Evolutionary conservation across 2,888 invertebrate genomes (phyloP), one percentile per base, ranked within the genome.

Genomic region (Oxytorus armatus): DNA sequence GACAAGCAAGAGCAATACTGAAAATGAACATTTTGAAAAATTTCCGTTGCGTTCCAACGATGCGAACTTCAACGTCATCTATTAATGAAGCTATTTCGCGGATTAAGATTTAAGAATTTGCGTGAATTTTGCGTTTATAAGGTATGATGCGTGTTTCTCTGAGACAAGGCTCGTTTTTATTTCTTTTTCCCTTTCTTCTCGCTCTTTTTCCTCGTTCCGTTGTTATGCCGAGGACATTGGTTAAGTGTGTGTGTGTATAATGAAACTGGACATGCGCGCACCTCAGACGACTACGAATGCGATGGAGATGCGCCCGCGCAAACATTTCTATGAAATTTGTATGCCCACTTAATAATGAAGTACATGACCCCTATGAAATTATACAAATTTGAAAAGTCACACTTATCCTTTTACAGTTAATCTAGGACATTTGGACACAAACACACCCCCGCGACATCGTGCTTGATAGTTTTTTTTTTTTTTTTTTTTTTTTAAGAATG

Each of bases 261-360:
- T 16, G 69, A 77, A 36, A 65, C 25, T 14, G 42, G 44, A 25
- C 53, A 63, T 70, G 77, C 77, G 77, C 77, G 59, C 57, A 57
- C n/a, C n/a, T 51, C 21, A 36, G 29, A 49, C 29, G 65, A 14
- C 77, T 39, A 39, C 57, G 66, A 77, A 49, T 57, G 55, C 49
- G 39, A 42, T 42, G 25, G 33, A 55, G 23, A 65, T 23, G 69
- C 63, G 77, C 69, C 39, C 69, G 77, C 70, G 77, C 70, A 65
- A 77, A 65, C 23, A 8, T 49, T 49, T 23, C 16, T 39, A 8
- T 33, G 10, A 11, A 11, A 36, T 7, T 5, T 33, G 5, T 18
- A 11, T 63, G 16, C 29, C 11, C 18, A 25, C 10, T 16, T 29
- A 44, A 42, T 36, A 36, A 36, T 36, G 36, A 36, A 36, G 10